Evolutionary conservation across 2,888 invertebrate genomes (phyloP).

Genomic region (Philhelius pedissequus): DNA sequence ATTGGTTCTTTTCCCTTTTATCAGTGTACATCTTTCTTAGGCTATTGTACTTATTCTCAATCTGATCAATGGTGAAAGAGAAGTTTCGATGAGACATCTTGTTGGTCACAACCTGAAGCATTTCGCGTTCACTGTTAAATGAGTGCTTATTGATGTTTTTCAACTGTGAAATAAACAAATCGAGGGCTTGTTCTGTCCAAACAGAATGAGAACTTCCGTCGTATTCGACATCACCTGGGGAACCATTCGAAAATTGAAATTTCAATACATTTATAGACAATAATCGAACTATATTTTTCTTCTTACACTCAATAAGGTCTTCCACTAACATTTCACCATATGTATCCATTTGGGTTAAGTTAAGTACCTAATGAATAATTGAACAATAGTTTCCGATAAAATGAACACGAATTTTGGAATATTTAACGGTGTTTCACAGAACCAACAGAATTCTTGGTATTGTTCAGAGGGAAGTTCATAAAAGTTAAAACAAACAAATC

Average conservation of each 20-base stretch:
- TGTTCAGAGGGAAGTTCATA: neutral
- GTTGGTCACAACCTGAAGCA: conserved; percentile 26
- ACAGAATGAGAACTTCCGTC: neutral
- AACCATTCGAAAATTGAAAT: neutral
- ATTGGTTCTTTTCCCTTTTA: conserved; percentile 35
- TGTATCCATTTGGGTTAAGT: conserved; percentile 1
- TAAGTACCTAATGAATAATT: neutral
- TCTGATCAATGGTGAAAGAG: conserved; percentile 6
- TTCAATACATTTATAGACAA: no score
- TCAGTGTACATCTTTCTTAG: conserved; percentile 47
- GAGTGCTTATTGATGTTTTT: conserved; percentile 27
- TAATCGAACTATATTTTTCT: neutral
- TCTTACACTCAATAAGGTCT: conserved; percentile 55
- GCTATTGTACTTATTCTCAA: conserved; percentile 43
- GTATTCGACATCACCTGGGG: conserved; percentile 31
- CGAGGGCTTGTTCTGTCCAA: conserved; percentile 58
- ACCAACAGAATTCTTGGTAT: neutral
- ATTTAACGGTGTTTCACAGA: neutral
- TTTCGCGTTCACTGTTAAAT: conserved; percentile 15
- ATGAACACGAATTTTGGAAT: neutral
- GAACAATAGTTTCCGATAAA: neutral
- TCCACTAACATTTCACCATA: conserved; percentile 34
- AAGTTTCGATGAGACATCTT: conserved; percentile 39
- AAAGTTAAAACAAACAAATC: conserved; percentile 52
- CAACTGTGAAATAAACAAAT: conserved; percentile 49